Percentiles rank a stretch among this genome's conserved stretches.
These are phyloP conservation scores for Lepidostoma basale DNA, from an alignment of 1,140 invertebrate species.

Conservation along the genomic window DNA sequence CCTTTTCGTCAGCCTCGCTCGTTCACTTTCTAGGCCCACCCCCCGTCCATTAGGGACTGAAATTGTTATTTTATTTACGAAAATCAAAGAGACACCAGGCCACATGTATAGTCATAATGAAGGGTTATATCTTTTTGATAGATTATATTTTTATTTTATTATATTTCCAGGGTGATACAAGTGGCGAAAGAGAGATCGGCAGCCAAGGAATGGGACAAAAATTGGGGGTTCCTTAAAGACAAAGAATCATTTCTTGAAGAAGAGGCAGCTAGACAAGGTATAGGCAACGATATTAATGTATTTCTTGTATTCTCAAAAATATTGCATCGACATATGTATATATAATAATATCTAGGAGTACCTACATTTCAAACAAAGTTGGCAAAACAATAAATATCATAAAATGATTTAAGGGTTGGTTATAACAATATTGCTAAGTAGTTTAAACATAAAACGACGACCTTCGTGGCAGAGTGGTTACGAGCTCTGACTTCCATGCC, in stretches of 20 bases:
- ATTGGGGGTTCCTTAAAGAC: slow-evolving; percentile 36
- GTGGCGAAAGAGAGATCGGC: slow-evolving; percentile 37
- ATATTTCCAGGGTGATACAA: slow-evolving; percentile 25
- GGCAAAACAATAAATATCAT: background rate
- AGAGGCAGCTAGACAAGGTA: slow-evolving; percentile 35
- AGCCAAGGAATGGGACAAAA: slow-evolving; percentile 37
- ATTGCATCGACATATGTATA: background rate
- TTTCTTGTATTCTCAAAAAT: background rate
- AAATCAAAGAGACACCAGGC: no score
- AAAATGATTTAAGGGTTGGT: background rate
- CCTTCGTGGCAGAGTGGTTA: no score
- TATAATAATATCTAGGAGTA: background rate
- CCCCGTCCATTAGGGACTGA: no score
- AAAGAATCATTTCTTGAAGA: slow-evolving; percentile 25
- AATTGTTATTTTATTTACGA: no score
- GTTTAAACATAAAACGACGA: no score
- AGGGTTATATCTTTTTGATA: no score
- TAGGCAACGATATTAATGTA: background rate
- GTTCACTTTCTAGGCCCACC: no score
- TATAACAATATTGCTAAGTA: no score
- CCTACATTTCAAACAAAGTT: background rate
- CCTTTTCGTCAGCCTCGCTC: no score
- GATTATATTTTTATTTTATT: background rate
- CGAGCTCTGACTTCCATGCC: no score
- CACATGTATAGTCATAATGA: no score